Base-by-base conservation (phyloP, 1,140 invertebrate genomes). In the Zaprionus africanus region DNA sequence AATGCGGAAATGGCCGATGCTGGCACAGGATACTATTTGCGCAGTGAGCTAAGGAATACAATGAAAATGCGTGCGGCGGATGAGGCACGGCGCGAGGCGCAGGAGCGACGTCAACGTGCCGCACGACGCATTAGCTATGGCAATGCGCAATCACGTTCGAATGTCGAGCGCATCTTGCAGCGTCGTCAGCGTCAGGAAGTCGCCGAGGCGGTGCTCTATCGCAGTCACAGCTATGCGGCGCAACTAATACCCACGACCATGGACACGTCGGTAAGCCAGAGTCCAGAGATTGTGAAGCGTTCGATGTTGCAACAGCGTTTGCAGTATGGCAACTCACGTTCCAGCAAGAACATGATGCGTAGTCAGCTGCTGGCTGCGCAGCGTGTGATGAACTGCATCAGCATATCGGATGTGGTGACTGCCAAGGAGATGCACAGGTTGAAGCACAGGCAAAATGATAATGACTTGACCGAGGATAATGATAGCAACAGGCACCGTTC, bases 101-200 rank as follows among this genome's bases (percentile, higher is more conserved):
- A 61, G 28, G 83, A 87, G 2, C 69, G 88, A 0, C 72, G 91
- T 17, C 69, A 83, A 1, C 70, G 78, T n/a, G 75, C 83, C 1
- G 81, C 76, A n/a, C 88, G 85, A 4, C 81, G 90, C 9, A 91
- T 90, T 19, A 87, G 73, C 28, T 91, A 91, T 17, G 90, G 90
- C 22, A 91, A 91, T 49, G 76, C 75, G 11, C 81, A 83, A 51
- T 91, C 90, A 1, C 74, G 77, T 5, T 78, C 81, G 26, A 91
- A 91, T 60, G 57, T 84, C n/a, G 60, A 84, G 36, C 86, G 90
- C 12, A 60, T 82, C 4, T 15, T 19, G 15, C 61, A 63, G 58
- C 28, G 64, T 11, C 72, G 51, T 2, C 59, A 61, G 51, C 71
- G 73, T 5, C 74, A 75, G 6, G 43, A 54, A 9, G 43, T 36